Base-by-base conservation (phyloP, 1,140 invertebrate species). In the Holotrichia oblita region DNA sequence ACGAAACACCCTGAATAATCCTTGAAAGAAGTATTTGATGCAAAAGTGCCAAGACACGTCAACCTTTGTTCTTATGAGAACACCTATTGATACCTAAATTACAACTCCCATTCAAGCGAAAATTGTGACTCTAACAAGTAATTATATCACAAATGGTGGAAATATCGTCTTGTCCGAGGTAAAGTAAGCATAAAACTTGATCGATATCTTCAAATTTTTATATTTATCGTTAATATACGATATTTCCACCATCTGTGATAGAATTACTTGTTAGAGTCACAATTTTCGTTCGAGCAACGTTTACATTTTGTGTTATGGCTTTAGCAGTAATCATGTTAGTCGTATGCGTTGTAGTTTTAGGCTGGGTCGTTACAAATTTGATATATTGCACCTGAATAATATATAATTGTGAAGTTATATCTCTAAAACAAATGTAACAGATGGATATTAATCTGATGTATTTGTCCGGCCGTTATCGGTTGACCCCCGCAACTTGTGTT, bases 371-470 rank as follows among this genome's bases (percentile, higher is more conserved):
- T 4, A 94, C 90, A 77, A 94, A 87, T 82, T 93, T 88, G 3
- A 94, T 93, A 85, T 93, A 93, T 85, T 94, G 93, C 61, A 93
- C 89, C 91, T 93, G 81, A 77, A 34, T 34, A 88, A 84, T 77
- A 80, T 79, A 48, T 12, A 14, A 76, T 42, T 10, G 10, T 34
- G 1, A 34, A 34, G 4, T 34, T 34, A 34, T 4, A 34, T 34
- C 4, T 2, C 27, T 34, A 4, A 34, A 34, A 34, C 27, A 34
- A 4, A 34, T 34, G 2, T 34, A 10, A 76, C 91, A 22, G 92
- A n/a, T n/a, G 91, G 79, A 93, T 89, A 87, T 92, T 92, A 76
- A 93, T 91, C 84, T 93, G 92, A 87, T 93, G 92, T 41, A 93
- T 85, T 83, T 92, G 91, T 41, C 85, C 88, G 79, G 87, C 86